These are phyloP conservation scores for Apus apus DNA, from an alignment of 2,113 vertebrate genomes.

Conservation along the genomic window DNA sequence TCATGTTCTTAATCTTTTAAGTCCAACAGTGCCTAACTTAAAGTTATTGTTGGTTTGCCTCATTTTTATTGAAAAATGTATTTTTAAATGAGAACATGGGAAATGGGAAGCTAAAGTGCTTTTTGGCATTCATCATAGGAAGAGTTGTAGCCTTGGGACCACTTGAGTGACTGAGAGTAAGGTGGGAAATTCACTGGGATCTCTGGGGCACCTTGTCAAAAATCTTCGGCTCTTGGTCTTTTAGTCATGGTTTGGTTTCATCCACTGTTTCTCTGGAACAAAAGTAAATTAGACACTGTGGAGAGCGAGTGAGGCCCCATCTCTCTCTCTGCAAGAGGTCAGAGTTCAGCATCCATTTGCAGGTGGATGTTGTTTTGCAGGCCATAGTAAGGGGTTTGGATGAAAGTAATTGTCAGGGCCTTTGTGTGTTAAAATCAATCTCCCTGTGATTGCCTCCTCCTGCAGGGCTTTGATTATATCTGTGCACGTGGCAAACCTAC, in stretches of 20 bases:
- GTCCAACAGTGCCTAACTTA: not conserved
- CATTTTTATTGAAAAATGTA: not conserved
- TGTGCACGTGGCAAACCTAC: not conserved
- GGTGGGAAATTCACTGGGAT: not conserved
- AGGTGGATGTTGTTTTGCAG: not conserved
- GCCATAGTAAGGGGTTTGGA: not conserved
- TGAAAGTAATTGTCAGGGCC: not conserved
- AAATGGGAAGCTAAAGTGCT: not conserved
- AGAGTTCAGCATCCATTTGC: not conserved
- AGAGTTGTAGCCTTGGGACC: not conserved
- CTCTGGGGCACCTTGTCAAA: not conserved
- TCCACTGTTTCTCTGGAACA: not conserved
- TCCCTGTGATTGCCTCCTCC: not conserved
- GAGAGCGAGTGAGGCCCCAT: not conserved
- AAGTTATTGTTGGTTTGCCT: not conserved
- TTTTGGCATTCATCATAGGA: not conserved
- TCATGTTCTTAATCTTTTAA: not conserved
- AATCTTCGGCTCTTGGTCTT: not conserved
- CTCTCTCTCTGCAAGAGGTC: not conserved
- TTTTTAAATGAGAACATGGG: not conserved
- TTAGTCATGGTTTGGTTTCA: not conserved
- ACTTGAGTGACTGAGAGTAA: not conserved
- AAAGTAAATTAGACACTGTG: not conserved
- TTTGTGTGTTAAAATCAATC: not conserved
- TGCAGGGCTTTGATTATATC: not conserved